Conservation (phyloP, 1,140 invertebrate species). For the Coenobita brevimanus region DNA sequence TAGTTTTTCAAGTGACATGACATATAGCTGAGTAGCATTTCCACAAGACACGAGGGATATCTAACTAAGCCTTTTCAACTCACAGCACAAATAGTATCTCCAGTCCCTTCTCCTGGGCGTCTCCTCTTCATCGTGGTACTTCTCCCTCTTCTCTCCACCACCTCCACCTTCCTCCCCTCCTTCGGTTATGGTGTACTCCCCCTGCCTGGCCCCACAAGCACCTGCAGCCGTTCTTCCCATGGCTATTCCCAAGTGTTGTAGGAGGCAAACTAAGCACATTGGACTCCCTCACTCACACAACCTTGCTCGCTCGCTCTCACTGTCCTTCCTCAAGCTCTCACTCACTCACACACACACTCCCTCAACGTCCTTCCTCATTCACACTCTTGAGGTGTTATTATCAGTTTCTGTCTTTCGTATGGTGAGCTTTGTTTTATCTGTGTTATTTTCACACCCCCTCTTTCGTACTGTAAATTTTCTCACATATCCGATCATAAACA, state of each 20-base stretch:
- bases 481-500: no score
- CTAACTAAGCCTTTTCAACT: no score
- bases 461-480: no score
- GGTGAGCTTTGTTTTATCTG: no score
- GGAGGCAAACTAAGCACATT: constrained; percentile 66
- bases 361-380: neutral
- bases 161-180: constrained; percentile 14
- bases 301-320: neutral
- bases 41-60: no score
- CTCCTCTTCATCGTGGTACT: neutral
- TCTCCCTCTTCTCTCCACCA: neutral
- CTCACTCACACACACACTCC: neutral
- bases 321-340: neutral
- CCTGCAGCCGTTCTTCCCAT: constrained; percentile 55
- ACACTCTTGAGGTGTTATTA: no score
- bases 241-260: constrained; percentile 57
- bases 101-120: constrained; percentile 38
- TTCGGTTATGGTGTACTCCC: constrained; percentile 60
- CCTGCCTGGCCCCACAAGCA: constrained; percentile 56
- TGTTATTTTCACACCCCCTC: no score
- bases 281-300: neutral
- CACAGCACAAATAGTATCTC: constrained; percentile 67
- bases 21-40: no score
- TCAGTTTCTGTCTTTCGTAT: no score
- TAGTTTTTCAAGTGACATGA: no score